These are phyloP conservation scores for Rhinella marina DNA, from an alignment of 2,797 vertebrate genomes.

Conservation along the genomic window DNA sequence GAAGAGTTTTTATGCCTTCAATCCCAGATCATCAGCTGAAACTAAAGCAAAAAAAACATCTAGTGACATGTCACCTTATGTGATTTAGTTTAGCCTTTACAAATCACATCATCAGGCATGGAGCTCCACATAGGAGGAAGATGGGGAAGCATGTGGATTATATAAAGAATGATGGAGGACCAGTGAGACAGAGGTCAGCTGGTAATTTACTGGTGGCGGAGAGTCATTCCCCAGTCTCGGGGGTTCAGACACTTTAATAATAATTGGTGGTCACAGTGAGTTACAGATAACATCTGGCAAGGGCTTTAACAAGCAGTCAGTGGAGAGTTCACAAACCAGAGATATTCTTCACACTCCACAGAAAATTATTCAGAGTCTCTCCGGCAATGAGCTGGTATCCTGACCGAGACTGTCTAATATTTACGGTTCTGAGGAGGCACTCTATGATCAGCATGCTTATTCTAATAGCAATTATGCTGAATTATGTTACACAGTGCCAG, in stretches of 20 bases:
- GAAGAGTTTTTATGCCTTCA: no score
- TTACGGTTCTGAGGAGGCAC: no score
- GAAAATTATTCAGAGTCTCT: background rate
- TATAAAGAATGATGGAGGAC: background rate
- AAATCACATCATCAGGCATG: background rate
- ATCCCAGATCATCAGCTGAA: no score
- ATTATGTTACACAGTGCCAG: no score
- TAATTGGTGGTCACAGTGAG: constrained; percentile 6
- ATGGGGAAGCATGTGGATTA: background rate
- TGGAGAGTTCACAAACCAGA: background rate
- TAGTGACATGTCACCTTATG: background rate
- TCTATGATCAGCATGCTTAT: no score
- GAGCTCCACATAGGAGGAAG: background rate
- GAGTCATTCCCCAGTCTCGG: no score
- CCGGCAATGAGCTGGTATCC: no score
- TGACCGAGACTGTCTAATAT: no score
- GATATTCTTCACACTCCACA: background rate
- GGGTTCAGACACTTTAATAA: background rate
- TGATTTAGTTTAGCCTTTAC: background rate
- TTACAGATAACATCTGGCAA: constrained; percentile 1
- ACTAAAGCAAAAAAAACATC: background rate
- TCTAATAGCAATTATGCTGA: no score
- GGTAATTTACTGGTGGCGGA: constrained; percentile 9
- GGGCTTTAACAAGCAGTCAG: background rate
- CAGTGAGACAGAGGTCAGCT: background rate